Evolutionary conservation across 2,797 vertebrate species (phyloP).

Genomic region (Betta splendens): DNA sequence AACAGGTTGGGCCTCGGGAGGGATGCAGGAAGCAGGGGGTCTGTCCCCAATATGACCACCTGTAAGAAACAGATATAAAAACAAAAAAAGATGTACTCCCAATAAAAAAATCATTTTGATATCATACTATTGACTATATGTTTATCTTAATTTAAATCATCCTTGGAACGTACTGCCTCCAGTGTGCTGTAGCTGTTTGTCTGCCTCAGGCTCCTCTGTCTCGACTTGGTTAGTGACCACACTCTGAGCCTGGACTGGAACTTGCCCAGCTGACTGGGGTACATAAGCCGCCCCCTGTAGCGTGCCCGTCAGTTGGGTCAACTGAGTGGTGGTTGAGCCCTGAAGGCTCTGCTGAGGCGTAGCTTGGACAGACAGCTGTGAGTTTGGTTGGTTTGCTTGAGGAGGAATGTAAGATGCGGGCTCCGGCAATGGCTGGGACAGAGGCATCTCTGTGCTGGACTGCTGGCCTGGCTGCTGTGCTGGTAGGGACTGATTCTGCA

Average conservation of each 20-base stretch:
- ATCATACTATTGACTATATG: conserved; percentile 5
- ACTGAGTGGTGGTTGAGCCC: conserved; percentile 51
- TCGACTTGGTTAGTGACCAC: conserved; percentile 83
- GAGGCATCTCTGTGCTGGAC: conserved; percentile 51
- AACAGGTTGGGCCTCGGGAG: conserved; percentile 84
- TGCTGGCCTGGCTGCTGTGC: conserved; percentile 58
- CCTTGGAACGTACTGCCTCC: conserved; percentile 56
- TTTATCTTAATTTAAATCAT: background rate
- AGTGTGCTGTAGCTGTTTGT: conserved; percentile 87
- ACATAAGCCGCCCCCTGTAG: conserved; percentile 59
- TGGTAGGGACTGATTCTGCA: conserved; percentile 65
- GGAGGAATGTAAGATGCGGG: conserved; percentile 54
- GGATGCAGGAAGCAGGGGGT: conserved; percentile 83
- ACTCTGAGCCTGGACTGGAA: conserved; percentile 73
- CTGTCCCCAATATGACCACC: conserved; percentile 85
- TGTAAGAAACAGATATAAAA: conserved; percentile 48
- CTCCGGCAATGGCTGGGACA: conserved; percentile 59
- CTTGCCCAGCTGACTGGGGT: conserved; percentile 62
- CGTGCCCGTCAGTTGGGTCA: conserved; percentile 44
- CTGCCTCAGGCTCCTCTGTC: conserved; percentile 89
- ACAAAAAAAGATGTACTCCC: background rate
- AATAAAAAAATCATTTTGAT: background rate
- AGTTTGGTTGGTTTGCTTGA: conserved; percentile 63
- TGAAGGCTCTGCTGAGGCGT: conserved; percentile 66
- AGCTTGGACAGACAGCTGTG: conserved; percentile 77